Evolutionary conservation across 2,888 invertebrate genomes (phyloP).

Genomic region (Amorpha juglandis): DNA sequence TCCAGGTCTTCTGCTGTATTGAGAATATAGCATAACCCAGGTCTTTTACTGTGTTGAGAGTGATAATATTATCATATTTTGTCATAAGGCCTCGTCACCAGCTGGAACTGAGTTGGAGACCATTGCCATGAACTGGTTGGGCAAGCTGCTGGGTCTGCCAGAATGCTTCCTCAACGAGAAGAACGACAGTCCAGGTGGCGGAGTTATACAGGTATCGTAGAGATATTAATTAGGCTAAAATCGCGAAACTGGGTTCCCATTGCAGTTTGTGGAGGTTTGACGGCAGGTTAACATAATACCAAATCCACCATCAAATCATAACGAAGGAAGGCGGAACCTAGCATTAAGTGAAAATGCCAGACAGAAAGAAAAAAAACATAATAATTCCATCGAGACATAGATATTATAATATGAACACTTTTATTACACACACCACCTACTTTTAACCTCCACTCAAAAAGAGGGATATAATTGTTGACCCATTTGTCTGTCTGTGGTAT

Average conservation of each 20-base stretch:
- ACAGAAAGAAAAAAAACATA: no score
- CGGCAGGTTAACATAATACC: no score
- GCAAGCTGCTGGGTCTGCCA: constrained; percentile 97
- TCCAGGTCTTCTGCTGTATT: not conserved
- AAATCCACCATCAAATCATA: no score
- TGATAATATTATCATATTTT: not conserved
- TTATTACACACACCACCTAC: not conserved
- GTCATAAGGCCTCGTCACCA: constrained; percentile 95
- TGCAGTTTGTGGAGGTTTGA: no score
- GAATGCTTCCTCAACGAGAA: constrained; percentile 95
- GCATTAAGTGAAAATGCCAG: no score
- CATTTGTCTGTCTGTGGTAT: no score
- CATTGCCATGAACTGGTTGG: constrained; percentile 99
- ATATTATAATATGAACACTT: not conserved
- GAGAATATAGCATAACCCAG: not conserved
- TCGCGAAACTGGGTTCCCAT: no score
- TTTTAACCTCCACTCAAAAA: not conserved
- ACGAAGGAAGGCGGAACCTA: no score
- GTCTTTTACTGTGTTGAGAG: not conserved
- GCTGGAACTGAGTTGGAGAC: constrained; percentile 99
- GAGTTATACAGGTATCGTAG: constrained; percentile 93
- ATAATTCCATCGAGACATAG: no score
- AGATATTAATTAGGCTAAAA: no score
- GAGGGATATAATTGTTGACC: no score
- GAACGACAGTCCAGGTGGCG: constrained; percentile 92